Evolutionary conservation across 2,888 invertebrate species (phyloP).

Genomic region (Thereva unica): DNA sequence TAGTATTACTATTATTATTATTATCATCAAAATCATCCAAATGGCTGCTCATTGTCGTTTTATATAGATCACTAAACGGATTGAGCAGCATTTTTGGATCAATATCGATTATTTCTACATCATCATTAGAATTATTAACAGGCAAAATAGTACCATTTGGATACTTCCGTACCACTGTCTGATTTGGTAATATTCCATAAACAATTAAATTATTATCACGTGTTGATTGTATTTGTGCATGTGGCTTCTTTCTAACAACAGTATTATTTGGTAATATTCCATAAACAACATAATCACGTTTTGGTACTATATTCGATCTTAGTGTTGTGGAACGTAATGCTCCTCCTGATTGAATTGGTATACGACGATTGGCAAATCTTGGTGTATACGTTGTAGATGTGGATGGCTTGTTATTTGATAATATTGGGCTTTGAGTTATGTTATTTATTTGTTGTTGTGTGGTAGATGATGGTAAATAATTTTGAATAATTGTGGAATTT

Average conservation of each 20-base stretch:
- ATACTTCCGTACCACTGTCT: conserved; percentile 78
- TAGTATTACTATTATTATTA: conserved; percentile 37
- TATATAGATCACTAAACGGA: conserved; percentile 56
- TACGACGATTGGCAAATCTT: conserved; percentile 43
- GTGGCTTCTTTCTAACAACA: conserved; percentile 76
- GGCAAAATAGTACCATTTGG: conserved; percentile 80
- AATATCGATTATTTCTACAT: conserved; percentile 64
- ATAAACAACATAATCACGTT: conserved; percentile 72
- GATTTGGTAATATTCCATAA: conserved; percentile 77
- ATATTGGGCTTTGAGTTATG: conserved; percentile 16
- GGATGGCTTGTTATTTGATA: conserved; percentile 10
- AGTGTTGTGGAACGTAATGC: conserved; percentile 57
- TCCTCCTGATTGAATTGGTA: conserved; percentile 43
- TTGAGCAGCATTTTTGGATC: conserved; percentile 65
- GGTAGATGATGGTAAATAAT: conserved; percentile 13
- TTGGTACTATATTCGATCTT: conserved; percentile 49
- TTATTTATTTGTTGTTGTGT: conserved; percentile 27
- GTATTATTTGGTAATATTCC: conserved; percentile 79
- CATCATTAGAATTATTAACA: conserved; percentile 63
- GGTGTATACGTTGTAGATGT: conserved; percentile 40
- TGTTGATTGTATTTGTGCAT: conserved; percentile 63
- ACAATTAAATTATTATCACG: conserved; percentile 67
- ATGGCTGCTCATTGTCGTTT: conserved; percentile 43
- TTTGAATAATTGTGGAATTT: conserved; percentile 24
- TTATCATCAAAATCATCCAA: conserved; percentile 14